These are phyloP conservation scores for Opisthograptis luteolata DNA, from an alignment of 2,888 invertebrate species.

Conservation along the genomic window DNA sequence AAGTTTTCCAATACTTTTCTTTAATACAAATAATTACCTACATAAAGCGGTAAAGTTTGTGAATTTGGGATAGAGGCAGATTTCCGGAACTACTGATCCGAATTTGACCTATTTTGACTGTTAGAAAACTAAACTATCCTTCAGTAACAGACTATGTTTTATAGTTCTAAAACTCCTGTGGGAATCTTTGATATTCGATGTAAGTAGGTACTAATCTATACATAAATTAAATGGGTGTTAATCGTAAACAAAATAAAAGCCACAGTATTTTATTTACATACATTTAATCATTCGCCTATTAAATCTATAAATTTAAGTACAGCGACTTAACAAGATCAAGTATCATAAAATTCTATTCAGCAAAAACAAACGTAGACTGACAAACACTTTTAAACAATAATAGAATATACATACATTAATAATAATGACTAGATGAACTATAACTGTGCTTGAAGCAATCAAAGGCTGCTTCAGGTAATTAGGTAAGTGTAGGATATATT, in stretches of 20 bases:
- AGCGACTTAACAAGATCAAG: slow-evolving; percentile 61
- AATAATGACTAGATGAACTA: not conserved
- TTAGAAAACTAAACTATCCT: too few species aligned
- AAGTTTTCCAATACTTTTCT: too few species aligned
- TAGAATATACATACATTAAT: slow-evolving; percentile 7
- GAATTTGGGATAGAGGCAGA: too few species aligned
- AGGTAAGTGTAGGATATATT: not conserved
- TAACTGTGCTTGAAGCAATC: slow-evolving; percentile 18
- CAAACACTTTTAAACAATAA: slow-evolving; percentile 27
- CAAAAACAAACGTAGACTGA: slow-evolving; percentile 34
- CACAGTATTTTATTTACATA: slow-evolving; percentile 61
- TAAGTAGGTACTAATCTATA: not conserved
- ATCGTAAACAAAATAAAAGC: slow-evolving; percentile 42
- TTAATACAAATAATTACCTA: too few species aligned
- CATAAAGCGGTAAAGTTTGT: too few species aligned
- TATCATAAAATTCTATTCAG: slow-evolving; percentile 42
- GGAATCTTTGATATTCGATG: too few species aligned
- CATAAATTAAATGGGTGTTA: not conserved
- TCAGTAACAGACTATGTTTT: too few species aligned
- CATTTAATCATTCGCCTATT: slow-evolving; percentile 68
- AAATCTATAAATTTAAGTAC: slow-evolving; percentile 60
- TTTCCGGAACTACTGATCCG: too few species aligned
- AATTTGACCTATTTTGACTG: too few species aligned
- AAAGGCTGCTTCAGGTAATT: slow-evolving; percentile 1
- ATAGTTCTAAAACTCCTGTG: too few species aligned